phyloP scores from a whole-genome alignment of 2,797 vertebrate genomes.

The Arctocebus calabarensis region DNA sequence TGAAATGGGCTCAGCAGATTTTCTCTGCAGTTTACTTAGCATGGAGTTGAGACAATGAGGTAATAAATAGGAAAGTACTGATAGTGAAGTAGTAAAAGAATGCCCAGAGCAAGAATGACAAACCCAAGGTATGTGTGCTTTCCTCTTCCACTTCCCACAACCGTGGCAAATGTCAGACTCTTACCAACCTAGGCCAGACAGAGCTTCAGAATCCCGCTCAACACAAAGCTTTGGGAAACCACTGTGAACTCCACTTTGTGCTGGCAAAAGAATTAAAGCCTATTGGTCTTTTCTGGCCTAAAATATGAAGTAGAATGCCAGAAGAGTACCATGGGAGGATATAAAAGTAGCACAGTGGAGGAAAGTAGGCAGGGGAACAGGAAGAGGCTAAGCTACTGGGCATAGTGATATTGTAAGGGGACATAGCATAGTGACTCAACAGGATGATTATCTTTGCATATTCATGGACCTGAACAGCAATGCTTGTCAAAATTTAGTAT shows the following conservation, averaged over 20 bases:
- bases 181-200: background rate
- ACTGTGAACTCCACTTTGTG: background rate
- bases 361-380: background rate
- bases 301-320: background rate
- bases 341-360: background rate
- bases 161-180: background rate
- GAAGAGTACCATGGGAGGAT: background rate
- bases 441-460: background rate
- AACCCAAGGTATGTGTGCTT: background rate
- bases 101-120: background rate
- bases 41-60: background rate
- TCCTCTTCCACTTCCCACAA: background rate
- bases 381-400: background rate
- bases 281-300: background rate
- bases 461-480: background rate
- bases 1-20: constrained; percentile 8
- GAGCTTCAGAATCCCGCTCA: constrained; percentile 3
- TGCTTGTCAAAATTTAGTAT: background rate
- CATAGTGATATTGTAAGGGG: background rate
- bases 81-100: background rate
- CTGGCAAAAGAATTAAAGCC: background rate
- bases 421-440: background rate
- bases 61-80: background rate
- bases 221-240: background rate
- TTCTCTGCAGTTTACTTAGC: background rate